Evolutionary conservation across 53 echinoderm and acorn worm genomes (phyloP).

Genomic region (Apostichopus leukothele): DNA sequence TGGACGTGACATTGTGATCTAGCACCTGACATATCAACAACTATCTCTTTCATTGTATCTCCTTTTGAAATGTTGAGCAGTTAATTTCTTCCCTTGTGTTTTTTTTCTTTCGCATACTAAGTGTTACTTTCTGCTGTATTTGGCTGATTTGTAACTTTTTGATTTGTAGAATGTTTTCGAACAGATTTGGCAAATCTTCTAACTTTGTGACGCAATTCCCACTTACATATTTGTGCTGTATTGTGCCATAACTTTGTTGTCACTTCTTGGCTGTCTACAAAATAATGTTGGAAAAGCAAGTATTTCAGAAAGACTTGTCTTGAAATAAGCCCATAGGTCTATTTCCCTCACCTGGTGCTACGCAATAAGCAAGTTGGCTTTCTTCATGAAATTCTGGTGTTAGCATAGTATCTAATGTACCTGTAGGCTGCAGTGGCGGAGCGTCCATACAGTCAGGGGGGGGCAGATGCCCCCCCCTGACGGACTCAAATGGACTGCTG

Average conservation of each 20-base stretch:
- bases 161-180: slow-evolving; percentile 54
- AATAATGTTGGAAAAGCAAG: slow-evolving; percentile 57
- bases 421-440: no score
- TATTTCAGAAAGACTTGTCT: slow-evolving; percentile 41
- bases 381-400: no score
- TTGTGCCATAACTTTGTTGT: neutral
- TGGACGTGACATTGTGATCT: neutral
- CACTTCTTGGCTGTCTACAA: slow-evolving; percentile 17
- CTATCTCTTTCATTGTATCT: neutral
- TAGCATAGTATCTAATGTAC: no score
- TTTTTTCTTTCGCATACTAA: slow-evolving; percentile 37
- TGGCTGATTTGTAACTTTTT: slow-evolving; percentile 58
- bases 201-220: slow-evolving; percentile 34
- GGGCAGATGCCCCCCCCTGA: no score
- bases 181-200: slow-evolving; percentile 42
- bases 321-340: slow-evolving; percentile 52
- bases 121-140: slow-evolving; percentile 45
- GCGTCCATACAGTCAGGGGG: no score
- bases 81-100: slow-evolving; percentile 33
- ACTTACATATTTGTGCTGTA: slow-evolving; percentile 45
- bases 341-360: slow-evolving; percentile 57
- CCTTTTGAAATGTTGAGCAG: neutral
- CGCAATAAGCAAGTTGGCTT: slow-evolving; percentile 6
- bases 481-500: no score
- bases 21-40: neutral